These are phyloP conservation scores for Patiria miniata DNA, from an alignment of 35 echinoderm and acorn worm genomes.

Conservation along the genomic window DNA sequence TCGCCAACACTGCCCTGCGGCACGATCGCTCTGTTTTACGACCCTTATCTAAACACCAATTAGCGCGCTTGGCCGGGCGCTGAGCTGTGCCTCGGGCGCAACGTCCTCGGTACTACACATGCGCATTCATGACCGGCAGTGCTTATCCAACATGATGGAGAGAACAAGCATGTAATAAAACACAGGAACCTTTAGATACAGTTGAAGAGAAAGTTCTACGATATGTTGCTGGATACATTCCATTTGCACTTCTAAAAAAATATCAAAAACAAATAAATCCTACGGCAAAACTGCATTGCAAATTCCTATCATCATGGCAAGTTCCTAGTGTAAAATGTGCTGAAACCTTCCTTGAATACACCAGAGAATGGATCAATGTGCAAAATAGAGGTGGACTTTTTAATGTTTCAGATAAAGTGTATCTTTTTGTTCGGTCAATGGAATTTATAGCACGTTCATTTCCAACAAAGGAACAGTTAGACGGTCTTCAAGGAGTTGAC, in stretches of 20 bases:
- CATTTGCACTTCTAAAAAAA: background rate
- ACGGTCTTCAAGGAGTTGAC: background rate
- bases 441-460: background rate
- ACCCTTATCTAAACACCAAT: no score
- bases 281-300: background rate
- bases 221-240: background rate
- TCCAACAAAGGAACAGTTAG: background rate
- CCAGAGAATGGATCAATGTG: background rate
- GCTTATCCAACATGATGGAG: no score
- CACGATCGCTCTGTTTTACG: no score
- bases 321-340: background rate
- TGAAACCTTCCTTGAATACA: slow-evolving; percentile 3
- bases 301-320: background rate
- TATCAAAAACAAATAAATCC: background rate
- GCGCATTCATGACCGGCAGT: no score
- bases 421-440: background rate
- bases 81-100: no score
- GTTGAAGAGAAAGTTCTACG: background rate
- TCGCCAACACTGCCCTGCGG: no score
- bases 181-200: background rate
- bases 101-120: no score
- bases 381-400: background rate
- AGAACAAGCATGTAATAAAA: no score
- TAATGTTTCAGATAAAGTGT: background rate
- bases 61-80: no score